Evolutionary conservation across 2,888 invertebrate genomes (phyloP), one percentile per base, ranked within the genome.

Genomic region (Doris montereyensis): DNA sequence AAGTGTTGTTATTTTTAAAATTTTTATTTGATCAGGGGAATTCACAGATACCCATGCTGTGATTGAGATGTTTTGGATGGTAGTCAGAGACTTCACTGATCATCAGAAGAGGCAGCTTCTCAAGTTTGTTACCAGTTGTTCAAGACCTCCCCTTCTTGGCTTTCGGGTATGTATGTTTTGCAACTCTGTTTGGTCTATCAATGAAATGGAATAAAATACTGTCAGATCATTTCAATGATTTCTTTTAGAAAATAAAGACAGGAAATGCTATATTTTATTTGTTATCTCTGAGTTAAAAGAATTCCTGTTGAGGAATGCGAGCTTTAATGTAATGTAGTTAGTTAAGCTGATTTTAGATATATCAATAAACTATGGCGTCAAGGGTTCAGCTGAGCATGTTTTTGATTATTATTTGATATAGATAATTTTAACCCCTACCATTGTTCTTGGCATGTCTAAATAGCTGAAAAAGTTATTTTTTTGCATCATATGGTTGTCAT

Each of bases 111-210:
- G 97, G 81, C 95, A 96, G 89, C 93, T 99, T 76, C 93, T 99
- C 8, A 98, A 98, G 92, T 99, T 99, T 92, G 98, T 99, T 62
- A 99, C 99, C 1, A 97, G 98, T 90, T 99, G 99, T 90, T 99
- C 99, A 0, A 93, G 98, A 80, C 97, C 99, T 2, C 99, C 99
- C 0, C 93, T 99, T 32, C 93, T 99, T 60, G 99, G 99, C 1
- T 99, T 99, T 90, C 97, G 97, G 94, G 97, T 97, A 90, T 87
- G 87, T 60, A n/a, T n/a, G n/a, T n/a, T n/a, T n/a, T n/a, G n/a
- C n/a, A n/a, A n/a, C n/a, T n/a, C n/a, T n/a, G n/a, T n/a, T n/a
- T n/a, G 17, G 24, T 67, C 67, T 26, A 67, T 17, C 65, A 21
- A 67, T n/a, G 17, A 3, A 67, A 21, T 1, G 26, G 52, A 3